Evolutionary conservation across 2,888 invertebrate genomes (phyloP).

Genomic region (Drosophila birchii): DNA sequence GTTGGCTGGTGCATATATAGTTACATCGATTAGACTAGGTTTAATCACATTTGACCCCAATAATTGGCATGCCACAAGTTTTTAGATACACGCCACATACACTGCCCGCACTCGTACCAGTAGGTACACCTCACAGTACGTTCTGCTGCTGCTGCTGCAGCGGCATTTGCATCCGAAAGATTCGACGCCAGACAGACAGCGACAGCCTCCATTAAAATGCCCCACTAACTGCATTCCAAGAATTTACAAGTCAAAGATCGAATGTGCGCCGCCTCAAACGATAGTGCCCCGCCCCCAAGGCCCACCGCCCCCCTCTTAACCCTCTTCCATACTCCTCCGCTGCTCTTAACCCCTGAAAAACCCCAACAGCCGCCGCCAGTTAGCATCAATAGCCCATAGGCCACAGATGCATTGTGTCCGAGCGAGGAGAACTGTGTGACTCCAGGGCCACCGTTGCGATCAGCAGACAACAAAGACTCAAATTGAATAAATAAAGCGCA

Average conservation of each 20-base stretch:
- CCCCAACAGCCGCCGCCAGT: constrained; percentile 1
- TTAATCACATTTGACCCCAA: constrained; percentile 71
- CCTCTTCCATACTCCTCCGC: constrained; percentile 3
- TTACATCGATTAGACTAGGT: constrained; percentile 48
- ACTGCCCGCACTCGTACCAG: constrained; percentile 2
- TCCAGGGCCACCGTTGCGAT: constrained; percentile 56
- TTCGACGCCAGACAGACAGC: constrained; percentile 20
- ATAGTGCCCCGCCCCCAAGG: constrained; percentile 49
- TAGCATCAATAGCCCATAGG: constrained; percentile 14
- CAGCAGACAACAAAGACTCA: constrained; percentile 75
- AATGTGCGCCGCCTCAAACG: constrained; percentile 64
- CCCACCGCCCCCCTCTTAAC: neutral
- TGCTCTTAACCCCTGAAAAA: constrained; percentile 5
- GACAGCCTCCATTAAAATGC: constrained; percentile 69
- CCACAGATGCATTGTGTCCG: constrained; percentile 56
- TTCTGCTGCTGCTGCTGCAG: constrained; percentile 7
- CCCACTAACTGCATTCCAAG: constrained; percentile 77
- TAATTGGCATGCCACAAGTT: constrained; percentile 46
- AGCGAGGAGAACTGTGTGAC: constrained; percentile 21
- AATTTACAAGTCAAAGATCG: constrained; percentile 79
- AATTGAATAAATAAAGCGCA: constrained; percentile 74
- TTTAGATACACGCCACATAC: constrained; percentile 18
- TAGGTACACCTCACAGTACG: constrained; percentile 20
- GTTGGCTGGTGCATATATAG: constrained; percentile 24
- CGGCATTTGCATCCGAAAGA: constrained; percentile 45